Conservation (phyloP, 1,140 invertebrate genomes). For the Penaeus chinensis region DNA sequence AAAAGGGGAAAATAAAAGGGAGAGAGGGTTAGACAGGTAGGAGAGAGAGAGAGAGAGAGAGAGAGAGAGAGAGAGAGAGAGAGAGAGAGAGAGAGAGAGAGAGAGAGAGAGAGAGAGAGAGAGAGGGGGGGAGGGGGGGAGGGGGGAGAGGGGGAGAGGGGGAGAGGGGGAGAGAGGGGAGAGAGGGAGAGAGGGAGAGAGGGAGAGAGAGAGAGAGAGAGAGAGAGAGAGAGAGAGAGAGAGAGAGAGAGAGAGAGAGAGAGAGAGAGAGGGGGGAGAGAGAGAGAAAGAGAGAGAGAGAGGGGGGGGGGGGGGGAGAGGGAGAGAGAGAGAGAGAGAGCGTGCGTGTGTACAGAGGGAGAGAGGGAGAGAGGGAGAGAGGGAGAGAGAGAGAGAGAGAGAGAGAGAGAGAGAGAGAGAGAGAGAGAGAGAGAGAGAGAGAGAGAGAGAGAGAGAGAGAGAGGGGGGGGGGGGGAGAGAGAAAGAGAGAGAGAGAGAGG, state of each 20-base stretch:
- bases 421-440: background rate
- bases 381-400: background rate
- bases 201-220: background rate
- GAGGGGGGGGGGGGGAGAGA: background rate
- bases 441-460: background rate
- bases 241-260: background rate
- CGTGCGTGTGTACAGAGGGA: background rate
- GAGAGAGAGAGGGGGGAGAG: background rate
- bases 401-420: background rate
- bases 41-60: background rate
- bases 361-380: background rate
- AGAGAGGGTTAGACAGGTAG: background rate
- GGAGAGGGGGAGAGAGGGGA: background rate
- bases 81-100: background rate
- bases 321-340: background rate
- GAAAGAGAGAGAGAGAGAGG: background rate
- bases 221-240: conserved; percentile 8
- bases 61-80: background rate
- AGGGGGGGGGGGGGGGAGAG: background rate
- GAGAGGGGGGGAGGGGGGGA: background rate
- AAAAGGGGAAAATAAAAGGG: background rate
- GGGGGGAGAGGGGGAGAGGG: background rate
- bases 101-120: background rate
- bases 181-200: background rate
- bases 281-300: background rate